A percentile compares a stretch with the other conserved stretches of the same genome.
phyloP scores from a whole-genome alignment of 64 coral and sea anemone genomes.

The Stylophora pistillata region DNA sequence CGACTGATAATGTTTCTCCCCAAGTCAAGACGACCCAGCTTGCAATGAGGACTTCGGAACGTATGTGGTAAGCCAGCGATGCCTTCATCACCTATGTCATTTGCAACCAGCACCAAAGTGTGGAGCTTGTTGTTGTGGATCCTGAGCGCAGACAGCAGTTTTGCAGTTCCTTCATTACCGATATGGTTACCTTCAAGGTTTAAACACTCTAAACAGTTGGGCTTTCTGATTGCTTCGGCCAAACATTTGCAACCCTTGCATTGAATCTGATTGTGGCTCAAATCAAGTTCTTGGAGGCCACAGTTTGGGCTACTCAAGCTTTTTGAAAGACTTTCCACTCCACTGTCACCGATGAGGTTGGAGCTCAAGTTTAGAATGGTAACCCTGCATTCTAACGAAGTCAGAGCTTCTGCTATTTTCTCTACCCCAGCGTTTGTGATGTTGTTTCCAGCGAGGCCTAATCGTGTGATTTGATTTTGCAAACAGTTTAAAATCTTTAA shows the following conservation, averaged over 20 bases:
- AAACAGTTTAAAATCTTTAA: neutral
- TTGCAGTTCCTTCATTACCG: neutral
- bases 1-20: slow-evolving; percentile 6
- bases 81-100: neutral
- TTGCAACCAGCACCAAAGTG: neutral
- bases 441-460: neutral
- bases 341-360: neutral
- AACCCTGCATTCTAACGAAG: neutral
- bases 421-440: neutral
- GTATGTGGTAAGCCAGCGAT: neutral
- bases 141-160: neutral
- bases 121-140: slow-evolving; percentile 12
- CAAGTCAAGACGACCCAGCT: neutral
- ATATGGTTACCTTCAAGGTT: neutral
- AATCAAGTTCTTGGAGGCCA: slow-evolving; percentile 7
- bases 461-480: neutral
- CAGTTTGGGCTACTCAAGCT: neutral
- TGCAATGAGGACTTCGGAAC: slow-evolving; percentile 12
- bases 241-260: neutral
- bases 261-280: neutral
- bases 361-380: neutral
- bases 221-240: slow-evolving; percentile 4
- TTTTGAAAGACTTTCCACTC: slow-evolving; percentile 1
- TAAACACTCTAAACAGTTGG: neutral
- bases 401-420: neutral